Conservation (phyloP, 2,113 vertebrate species). For the Eira barbara region DNA sequence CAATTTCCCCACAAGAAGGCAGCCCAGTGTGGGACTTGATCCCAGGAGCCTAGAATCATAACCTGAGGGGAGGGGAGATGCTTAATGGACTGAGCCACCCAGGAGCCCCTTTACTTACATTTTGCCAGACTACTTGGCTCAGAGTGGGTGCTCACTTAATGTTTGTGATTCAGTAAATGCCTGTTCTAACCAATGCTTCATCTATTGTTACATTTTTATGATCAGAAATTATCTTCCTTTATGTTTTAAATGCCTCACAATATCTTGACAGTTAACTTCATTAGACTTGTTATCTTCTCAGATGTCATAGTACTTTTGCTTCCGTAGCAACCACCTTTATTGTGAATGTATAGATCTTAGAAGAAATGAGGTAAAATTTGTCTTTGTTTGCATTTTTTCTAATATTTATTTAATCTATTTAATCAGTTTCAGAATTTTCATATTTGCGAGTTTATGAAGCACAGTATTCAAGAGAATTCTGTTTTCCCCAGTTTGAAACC, state of each 20-base stretch:
- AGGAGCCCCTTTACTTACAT: neutral
- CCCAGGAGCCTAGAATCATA: neutral
- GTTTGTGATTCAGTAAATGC: neutral
- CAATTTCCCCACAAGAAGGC: neutral
- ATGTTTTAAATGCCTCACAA: neutral
- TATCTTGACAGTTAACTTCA: constrained; percentile 18
- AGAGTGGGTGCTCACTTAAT: neutral
- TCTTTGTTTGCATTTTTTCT: neutral
- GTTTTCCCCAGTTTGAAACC: neutral
- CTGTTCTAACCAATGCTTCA: neutral
- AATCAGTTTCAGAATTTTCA: constrained; percentile 4
- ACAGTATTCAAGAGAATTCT: neutral
- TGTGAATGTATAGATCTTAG: neutral
- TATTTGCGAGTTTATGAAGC: neutral
- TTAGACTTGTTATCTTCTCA: neutral
- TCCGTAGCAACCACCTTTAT: neutral
- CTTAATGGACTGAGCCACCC: neutral
- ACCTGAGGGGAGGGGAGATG: neutral
- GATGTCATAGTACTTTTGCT: neutral
- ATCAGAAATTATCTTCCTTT: neutral
- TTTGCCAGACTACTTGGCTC: neutral
- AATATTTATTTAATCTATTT: neutral
- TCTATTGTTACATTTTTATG: neutral
- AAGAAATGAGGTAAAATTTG: neutral
- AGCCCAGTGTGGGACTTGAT: neutral